phyloP scores from a whole-genome alignment of 2,888 invertebrate species.

The Dryobota labecula region DNA sequence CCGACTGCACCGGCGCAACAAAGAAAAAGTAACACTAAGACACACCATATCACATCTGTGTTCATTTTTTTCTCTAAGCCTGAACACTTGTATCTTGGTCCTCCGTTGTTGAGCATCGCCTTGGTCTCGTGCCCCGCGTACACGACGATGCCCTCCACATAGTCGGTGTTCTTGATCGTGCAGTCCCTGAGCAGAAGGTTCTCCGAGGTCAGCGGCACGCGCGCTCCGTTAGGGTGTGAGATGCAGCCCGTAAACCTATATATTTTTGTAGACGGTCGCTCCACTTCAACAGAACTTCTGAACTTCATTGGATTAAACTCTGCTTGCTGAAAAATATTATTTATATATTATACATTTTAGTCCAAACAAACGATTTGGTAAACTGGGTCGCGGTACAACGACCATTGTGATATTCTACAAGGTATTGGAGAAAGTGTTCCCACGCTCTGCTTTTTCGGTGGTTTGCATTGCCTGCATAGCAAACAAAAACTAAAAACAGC shows the following conservation, averaged over 20 bases:
- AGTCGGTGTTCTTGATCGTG: constrained; percentile 98
- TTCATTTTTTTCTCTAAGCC: constrained; percentile 98
- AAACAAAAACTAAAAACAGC: constrained; percentile 50
- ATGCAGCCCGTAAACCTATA: constrained; percentile 98
- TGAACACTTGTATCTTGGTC: constrained; percentile 98
- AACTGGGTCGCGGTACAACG: constrained; percentile 45
- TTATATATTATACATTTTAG: background rate
- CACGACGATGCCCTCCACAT: constrained; percentile 98
- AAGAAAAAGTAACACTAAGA: constrained; percentile 96
- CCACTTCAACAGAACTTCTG: constrained; percentile 96
- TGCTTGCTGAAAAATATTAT: constrained; percentile 89
- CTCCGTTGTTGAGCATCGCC: constrained; percentile 99
- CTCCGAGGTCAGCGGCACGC: constrained; percentile 96
- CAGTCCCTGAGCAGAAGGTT: constrained; percentile 98
- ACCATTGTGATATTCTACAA: constrained; percentile 60
- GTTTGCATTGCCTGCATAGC: constrained; percentile 42
- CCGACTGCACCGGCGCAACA: constrained; percentile 98
- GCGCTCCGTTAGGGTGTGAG: constrained; percentile 94
- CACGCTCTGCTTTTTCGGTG: constrained; percentile 72
- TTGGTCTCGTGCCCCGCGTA: constrained; percentile 99
- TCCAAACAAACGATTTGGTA: constrained; percentile 31
- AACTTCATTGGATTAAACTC: constrained; percentile 95
- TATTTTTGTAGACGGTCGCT: constrained; percentile 98
- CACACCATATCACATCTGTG: constrained; percentile 98
- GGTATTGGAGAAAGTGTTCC: constrained; percentile 72